phyloP scores from a whole-genome alignment of 2,888 invertebrate species.

The Anodontia alba region DNA sequence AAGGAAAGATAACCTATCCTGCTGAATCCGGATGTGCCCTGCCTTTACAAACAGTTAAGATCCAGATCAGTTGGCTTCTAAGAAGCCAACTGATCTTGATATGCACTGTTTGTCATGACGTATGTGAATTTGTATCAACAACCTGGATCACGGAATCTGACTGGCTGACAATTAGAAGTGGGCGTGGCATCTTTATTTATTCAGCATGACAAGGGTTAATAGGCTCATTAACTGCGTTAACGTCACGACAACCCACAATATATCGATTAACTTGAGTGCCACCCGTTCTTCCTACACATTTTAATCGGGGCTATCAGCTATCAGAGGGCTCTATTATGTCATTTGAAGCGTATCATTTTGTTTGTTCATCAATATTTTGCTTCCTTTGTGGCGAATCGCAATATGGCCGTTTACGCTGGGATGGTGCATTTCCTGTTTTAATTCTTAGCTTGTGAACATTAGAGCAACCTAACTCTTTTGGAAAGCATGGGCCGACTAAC shows the following conservation, averaged over 20 bases:
- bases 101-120: too few species aligned
- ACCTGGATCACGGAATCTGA: too few species aligned
- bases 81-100: too few species aligned
- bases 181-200: too few species aligned
- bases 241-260: slow-evolving; percentile 16
- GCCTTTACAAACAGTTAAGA: too few species aligned
- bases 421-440: slow-evolving; percentile 20
- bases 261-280: slow-evolving; percentile 9
- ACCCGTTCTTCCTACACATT: slow-evolving; percentile 27
- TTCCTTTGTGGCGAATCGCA: slow-evolving; percentile 15
- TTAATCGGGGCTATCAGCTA: slow-evolving; percentile 19
- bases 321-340: slow-evolving; percentile 23
- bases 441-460: slow-evolving; percentile 26
- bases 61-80: too few species aligned
- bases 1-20: slow-evolving; percentile 21
- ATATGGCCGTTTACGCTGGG: slow-evolving; percentile 23
- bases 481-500: slow-evolving; percentile 41
- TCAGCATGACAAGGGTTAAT: too few species aligned
- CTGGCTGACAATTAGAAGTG: too few species aligned
- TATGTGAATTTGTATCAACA: too few species aligned
- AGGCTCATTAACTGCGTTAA: slow-evolving; percentile 33
- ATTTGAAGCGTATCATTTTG: slow-evolving; percentile 14
- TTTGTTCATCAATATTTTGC: slow-evolving; percentile 7
- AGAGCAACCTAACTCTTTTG: slow-evolving; percentile 43
- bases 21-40: too few species aligned